phyloP scores from a whole-genome alignment of 2,113 vertebrate species.

The Heterocephalus glaber region DNA sequence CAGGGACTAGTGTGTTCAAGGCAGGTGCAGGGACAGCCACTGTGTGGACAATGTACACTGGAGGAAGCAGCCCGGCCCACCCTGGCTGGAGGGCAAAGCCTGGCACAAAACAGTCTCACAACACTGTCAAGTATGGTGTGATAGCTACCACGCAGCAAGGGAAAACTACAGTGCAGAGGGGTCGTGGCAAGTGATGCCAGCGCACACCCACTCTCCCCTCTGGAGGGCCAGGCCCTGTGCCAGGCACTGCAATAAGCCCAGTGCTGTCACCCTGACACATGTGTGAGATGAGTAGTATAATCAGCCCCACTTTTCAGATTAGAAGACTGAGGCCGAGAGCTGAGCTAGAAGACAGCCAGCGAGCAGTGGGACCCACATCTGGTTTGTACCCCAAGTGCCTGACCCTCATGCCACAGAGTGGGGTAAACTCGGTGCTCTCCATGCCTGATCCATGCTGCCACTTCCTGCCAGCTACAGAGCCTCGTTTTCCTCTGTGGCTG shows the following conservation, averaged over 20 bases:
- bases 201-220: fast-evolving
- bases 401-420: fast-evolving
- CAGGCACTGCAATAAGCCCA: background rate
- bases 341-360: background rate
- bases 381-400: background rate
- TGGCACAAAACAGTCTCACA: background rate
- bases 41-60: background rate
- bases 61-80: background rate
- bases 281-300: background rate
- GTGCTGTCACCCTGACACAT: background rate
- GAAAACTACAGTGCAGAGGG: fast-evolving
- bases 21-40: background rate
- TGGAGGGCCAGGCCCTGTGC: background rate
- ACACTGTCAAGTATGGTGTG: fast-evolving
- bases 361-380: background rate
- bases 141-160: fast-evolving
- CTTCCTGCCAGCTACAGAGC: background rate
- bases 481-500: background rate
- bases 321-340: background rate
- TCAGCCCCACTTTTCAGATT: background rate
- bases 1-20: background rate
- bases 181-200: background rate
- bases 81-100: background rate
- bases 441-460: fast-evolving
- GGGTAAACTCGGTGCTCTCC: background rate